Evolutionary conservation across 2,797 vertebrate species (phyloP).

Genomic region (Morus bassanus): DNA sequence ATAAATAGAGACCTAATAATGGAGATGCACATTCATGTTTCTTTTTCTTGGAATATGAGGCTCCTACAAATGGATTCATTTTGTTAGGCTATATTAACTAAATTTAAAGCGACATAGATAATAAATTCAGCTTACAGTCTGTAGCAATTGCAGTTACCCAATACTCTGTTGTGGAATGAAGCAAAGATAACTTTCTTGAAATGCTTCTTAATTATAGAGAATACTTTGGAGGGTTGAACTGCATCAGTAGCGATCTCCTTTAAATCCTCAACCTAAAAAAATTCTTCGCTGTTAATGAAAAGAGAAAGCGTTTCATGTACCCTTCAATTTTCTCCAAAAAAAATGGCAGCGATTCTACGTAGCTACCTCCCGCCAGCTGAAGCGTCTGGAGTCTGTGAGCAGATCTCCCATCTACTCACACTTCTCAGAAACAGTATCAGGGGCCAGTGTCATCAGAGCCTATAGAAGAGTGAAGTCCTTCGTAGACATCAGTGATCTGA

Average conservation of each 20-base stretch:
- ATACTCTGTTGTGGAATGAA: background rate
- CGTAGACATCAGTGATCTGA: conserved; percentile 81
- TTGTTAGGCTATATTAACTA: background rate
- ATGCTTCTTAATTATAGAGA: background rate
- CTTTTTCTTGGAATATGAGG: background rate
- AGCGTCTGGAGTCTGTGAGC: conserved; percentile 94
- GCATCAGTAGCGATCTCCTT: background rate
- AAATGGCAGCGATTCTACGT: conserved; percentile 90
- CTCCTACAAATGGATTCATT: background rate
- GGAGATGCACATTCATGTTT: background rate
- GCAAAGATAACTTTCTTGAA: background rate
- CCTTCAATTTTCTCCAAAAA: background rate
- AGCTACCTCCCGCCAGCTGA: conserved; percentile 93
- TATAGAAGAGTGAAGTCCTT: conserved; percentile 84
- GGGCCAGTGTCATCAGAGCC: conserved; percentile 91
- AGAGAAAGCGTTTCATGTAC: background rate
- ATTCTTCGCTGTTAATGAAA: background rate
- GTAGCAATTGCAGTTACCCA: background rate
- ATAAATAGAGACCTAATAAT: background rate
- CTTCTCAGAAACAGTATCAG: conserved; percentile 94
- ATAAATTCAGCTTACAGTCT: background rate
- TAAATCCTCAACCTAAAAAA: background rate
- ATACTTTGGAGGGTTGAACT: background rate
- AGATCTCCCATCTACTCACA: conserved; percentile 97
- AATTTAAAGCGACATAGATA: background rate